These are phyloP conservation scores for Pelobates fuscus DNA, from an alignment of 2,113 vertebrate species.

Conservation along the genomic window DNA sequence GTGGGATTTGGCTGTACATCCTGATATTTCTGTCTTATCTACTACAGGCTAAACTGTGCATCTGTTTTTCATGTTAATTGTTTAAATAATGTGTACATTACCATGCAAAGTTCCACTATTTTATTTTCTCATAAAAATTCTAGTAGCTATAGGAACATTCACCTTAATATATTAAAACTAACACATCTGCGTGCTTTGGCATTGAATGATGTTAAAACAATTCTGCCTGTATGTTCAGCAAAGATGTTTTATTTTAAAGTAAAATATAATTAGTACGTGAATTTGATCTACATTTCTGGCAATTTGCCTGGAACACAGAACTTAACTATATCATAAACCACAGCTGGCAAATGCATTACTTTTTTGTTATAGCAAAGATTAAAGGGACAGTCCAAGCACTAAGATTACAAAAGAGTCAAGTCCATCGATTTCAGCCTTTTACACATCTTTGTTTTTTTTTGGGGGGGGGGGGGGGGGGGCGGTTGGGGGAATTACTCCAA, in stretches of 20 bases:
- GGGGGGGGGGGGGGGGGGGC: too few relatives aligned
- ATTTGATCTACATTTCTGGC: constrained; percentile 29
- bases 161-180: neutral
- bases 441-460: too few relatives aligned
- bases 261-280: constrained; percentile 41
- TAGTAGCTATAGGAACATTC: neutral
- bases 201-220: constrained; percentile 15
- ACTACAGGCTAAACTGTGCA: too few relatives aligned
- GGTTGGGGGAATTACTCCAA: too few relatives aligned
- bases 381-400: too few relatives aligned
- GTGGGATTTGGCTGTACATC: too few relatives aligned
- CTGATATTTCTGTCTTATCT: too few relatives aligned
- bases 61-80: too few relatives aligned
- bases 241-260: constrained; percentile 23
- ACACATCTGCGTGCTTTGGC: constrained; percentile 3
- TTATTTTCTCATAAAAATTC: too few relatives aligned
- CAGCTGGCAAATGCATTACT: constrained; percentile 8
- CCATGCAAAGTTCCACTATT: too few relatives aligned
- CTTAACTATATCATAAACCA: constrained; percentile 12
- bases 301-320: constrained; percentile 1
- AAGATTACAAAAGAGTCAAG: neutral
- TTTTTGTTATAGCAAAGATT: constrained; percentile 15
- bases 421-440: too few relatives aligned
- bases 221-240: constrained; percentile 1
- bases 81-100: too few relatives aligned